These are phyloP conservation scores for Conus betulinus DNA, from an alignment of 1,140 invertebrate species.

Conservation along the genomic window DNA sequence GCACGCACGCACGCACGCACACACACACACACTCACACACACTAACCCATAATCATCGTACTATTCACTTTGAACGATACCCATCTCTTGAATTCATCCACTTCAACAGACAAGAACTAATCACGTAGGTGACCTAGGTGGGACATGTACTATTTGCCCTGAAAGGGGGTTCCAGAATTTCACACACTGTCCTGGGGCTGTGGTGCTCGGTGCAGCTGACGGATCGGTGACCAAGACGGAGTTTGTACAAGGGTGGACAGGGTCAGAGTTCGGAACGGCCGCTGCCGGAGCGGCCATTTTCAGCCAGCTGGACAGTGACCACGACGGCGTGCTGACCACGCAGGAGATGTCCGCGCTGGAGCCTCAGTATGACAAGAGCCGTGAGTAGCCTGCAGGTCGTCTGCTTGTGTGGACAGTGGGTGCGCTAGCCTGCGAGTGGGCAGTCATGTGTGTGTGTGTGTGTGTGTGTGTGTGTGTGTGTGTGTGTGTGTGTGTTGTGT, in stretches of 20 bases:
- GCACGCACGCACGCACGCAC: too few species aligned
- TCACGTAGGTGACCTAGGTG: not conserved
- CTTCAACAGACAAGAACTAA: not conserved
- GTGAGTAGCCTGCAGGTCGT: not conserved
- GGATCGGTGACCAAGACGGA: conserved; percentile 24
- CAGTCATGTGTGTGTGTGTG: not conserved
- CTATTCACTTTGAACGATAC: too few species aligned
- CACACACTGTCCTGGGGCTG: not conserved
- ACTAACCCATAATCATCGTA: too few species aligned
- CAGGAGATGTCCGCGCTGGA: not conserved
- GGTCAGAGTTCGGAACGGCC: conserved; percentile 7
- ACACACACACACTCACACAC: too few species aligned
- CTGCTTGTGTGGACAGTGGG: too few species aligned
- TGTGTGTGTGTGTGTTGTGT: too few species aligned
- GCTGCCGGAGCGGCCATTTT: conserved; percentile 5
- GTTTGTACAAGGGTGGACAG: conserved; percentile 6
- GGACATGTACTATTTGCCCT: too few species aligned
- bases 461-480: too few species aligned
- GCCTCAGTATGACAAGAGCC: not conserved
- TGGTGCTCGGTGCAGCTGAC: not conserved
- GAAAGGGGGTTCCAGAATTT: not conserved
- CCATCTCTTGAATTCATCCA: too few species aligned
- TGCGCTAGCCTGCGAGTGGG: too few species aligned
- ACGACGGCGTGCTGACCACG: conserved; percentile 23
- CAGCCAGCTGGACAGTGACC: conserved; percentile 12